phyloP scores from a whole-genome alignment of 1,140 invertebrate species.

The Euura saliciscinereae region DNA sequence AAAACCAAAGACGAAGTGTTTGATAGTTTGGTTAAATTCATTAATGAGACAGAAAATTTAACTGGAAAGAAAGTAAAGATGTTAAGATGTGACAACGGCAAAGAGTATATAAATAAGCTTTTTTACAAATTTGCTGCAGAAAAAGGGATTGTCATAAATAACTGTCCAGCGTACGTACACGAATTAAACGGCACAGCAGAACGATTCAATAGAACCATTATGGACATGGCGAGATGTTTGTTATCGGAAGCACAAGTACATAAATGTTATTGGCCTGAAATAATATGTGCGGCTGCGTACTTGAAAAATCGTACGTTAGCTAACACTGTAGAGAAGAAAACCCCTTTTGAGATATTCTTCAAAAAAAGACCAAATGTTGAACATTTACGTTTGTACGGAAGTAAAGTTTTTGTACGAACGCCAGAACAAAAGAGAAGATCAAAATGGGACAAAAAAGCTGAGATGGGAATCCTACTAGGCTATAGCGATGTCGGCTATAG shows the following conservation, averaged over 20 bases:
- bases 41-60: constrained; percentile 27
- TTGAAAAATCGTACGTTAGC: constrained; percentile 40
- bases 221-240: constrained; percentile 31
- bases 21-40: constrained; percentile 16
- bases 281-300: constrained; percentile 34
- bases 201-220: constrained; percentile 43
- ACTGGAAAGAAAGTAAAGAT: constrained; percentile 31
- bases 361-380: constrained; percentile 38
- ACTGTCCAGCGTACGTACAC: constrained; percentile 49
- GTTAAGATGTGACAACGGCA: constrained; percentile 51
- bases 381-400: constrained; percentile 36
- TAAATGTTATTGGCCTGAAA: constrained; percentile 45
- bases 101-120: constrained; percentile 40
- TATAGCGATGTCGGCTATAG: constrained; percentile 23
- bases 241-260: constrained; percentile 35
- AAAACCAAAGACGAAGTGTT: not conserved
- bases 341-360: constrained; percentile 49
- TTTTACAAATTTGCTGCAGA: constrained; percentile 25
- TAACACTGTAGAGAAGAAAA: constrained; percentile 48
- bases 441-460: constrained; percentile 22
- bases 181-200: constrained; percentile 49
- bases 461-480: constrained; percentile 20
- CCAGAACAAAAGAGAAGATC: constrained; percentile 18
- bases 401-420: constrained; percentile 25
- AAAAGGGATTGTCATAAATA: constrained; percentile 41